Conservation (phyloP, 1,140 invertebrate genomes). For the Zophobas morio region DNA sequence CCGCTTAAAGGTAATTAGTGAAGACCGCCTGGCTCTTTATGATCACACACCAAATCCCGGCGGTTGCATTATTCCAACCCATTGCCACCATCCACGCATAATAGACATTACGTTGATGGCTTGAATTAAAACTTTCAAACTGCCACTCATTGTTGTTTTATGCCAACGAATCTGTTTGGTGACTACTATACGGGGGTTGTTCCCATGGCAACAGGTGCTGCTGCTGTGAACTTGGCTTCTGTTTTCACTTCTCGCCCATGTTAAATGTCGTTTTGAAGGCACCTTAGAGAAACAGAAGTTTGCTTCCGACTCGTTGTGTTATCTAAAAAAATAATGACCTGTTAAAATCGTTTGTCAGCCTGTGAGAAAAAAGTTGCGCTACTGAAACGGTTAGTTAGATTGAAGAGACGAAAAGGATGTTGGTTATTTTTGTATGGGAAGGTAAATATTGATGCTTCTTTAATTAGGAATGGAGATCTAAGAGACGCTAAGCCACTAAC, state of each 20-base stretch:
- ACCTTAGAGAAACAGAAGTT: background rate
- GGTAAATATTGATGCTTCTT: conserved; percentile 26
- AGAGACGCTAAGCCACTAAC: background rate
- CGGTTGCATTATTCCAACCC: conserved; percentile 44
- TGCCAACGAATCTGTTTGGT: conserved; percentile 29
- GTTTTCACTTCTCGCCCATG: conserved; percentile 44
- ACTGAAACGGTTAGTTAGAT: no score
- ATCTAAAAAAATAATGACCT: conserved; percentile 28
- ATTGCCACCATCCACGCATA: conserved; percentile 39
- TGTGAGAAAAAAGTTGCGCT: background rate
- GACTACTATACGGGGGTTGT: conserved; percentile 19
- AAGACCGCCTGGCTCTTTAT: conserved; percentile 43
- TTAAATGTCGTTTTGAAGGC: conserved; percentile 9
- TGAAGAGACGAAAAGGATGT: no score
- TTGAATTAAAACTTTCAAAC: conserved; percentile 45
- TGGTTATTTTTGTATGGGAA: background rate
- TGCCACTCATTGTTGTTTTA: conserved; percentile 45
- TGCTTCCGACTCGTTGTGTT: conserved; percentile 25
- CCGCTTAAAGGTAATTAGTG: conserved; percentile 42
- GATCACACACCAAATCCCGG: conserved; percentile 36
- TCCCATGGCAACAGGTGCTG: conserved; percentile 38
- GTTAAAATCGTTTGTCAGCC: conserved; percentile 46
- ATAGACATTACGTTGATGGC: conserved; percentile 42
- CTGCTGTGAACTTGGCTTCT: conserved; percentile 23
- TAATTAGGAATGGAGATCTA: conserved; percentile 16